Evolutionary conservation across 2,113 vertebrate genomes (phyloP).

Genomic region (Serilophus lunatus): DNA sequence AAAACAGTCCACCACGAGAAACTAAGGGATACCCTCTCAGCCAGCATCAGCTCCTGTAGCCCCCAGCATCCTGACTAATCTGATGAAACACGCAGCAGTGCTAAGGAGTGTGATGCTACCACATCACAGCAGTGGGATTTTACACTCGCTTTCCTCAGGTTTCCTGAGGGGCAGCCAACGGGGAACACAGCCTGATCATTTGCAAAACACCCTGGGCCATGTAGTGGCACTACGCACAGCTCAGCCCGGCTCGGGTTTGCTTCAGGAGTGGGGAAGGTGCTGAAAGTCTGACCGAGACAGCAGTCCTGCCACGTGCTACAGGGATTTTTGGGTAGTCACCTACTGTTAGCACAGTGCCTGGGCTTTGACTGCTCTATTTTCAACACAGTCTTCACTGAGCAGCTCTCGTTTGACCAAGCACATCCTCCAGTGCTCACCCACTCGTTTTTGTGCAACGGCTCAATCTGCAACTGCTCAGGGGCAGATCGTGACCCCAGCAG

Average conservation of each 20-base stretch:
- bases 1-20: not conserved
- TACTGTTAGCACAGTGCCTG: not conserved
- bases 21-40: not conserved
- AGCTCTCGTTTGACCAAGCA: not conserved
- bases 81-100: not conserved
- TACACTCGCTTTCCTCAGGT: not conserved
- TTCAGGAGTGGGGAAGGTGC: rapidly evolving
- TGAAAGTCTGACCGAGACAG: not conserved
- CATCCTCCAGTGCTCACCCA: not conserved
- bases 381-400: not conserved
- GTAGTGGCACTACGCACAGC: not conserved
- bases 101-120: not conserved
- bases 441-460: not conserved
- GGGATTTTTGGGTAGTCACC: not conserved
- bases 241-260: not conserved
- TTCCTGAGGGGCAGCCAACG: not conserved
- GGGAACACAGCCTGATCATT: not conserved
- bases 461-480: not conserved
- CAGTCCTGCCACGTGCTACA: not conserved
- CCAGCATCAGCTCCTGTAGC: not conserved
- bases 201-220: not conserved
- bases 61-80: not conserved
- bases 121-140: not conserved
- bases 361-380: not conserved
- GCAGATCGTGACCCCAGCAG: not conserved